Conservation (phyloP, 64 coral and sea anemone species). For the Montipora capricornis region DNA sequence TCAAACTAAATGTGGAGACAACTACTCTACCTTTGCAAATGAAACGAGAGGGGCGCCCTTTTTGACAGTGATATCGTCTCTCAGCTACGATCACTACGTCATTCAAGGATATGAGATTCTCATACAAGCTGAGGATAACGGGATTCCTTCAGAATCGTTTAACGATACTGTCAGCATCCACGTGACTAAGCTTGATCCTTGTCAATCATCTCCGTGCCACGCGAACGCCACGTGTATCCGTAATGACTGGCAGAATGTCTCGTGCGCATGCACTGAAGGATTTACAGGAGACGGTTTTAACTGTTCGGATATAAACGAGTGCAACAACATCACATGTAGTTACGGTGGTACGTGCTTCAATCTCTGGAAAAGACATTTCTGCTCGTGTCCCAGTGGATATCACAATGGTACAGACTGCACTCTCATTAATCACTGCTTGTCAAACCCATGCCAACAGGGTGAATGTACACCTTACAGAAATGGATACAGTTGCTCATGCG, state of each 20-base stretch:
- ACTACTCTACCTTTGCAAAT: slow-evolving; percentile 14
- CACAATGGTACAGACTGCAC: slow-evolving; percentile 14
- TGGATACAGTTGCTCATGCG: slow-evolving; percentile 61
- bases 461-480: slow-evolving; percentile 12
- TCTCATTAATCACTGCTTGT: slow-evolving; percentile 56
- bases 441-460: slow-evolving; percentile 64
- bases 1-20: slow-evolving; percentile 5
- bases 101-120: slow-evolving; percentile 52
- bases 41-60: slow-evolving; percentile 2
- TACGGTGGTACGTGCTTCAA: slow-evolving; percentile 56
- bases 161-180: slow-evolving; percentile 55
- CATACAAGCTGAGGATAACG: slow-evolving; percentile 64
- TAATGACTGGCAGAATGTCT: slow-evolving; percentile 50
- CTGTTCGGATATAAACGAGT: slow-evolving; percentile 75
- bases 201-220: slow-evolving; percentile 59
- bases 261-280: slow-evolving; percentile 64
- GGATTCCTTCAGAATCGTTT: slow-evolving; percentile 42
- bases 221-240: slow-evolving; percentile 67
- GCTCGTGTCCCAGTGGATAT: slow-evolving; percentile 56
- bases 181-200: slow-evolving; percentile 75
- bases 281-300: slow-evolving; percentile 61
- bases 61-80: slow-evolving; percentile 46
- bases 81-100: slow-evolving; percentile 57
- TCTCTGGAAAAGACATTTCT: slow-evolving; percentile 45
- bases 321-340: slow-evolving; percentile 56